phyloP scores from a whole-genome alignment of 1,140 invertebrate species.

The Bathynomus jamesi region DNA sequence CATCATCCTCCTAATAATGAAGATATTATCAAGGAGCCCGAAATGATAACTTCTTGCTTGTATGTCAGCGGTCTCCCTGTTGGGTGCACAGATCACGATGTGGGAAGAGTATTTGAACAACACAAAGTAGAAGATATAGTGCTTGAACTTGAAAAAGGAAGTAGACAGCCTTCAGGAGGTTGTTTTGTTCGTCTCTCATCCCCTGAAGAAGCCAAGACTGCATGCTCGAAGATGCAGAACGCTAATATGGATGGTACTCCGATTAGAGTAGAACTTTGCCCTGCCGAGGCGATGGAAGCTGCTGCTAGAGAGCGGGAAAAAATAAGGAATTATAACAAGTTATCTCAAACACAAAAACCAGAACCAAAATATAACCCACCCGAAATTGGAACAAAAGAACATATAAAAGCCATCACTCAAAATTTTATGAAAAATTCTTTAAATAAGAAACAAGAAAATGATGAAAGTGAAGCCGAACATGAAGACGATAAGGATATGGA shows the following conservation, averaged over 20 bases:
- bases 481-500: constrained; percentile 5
- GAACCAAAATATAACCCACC: background rate
- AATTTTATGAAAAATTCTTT: background rate
- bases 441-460: constrained; percentile 4
- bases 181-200: constrained; percentile 22
- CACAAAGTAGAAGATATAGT: constrained; percentile 29
- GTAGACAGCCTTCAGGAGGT: constrained; percentile 13
- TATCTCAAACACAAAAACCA: background rate
- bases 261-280: constrained; percentile 11
- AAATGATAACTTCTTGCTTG: constrained; percentile 12
- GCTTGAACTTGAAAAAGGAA: constrained; percentile 21
- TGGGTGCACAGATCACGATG: constrained; percentile 25
- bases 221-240: background rate
- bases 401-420: background rate
- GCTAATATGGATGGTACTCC: constrained; percentile 16
- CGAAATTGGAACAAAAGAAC: background rate
- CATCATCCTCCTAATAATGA: background rate
- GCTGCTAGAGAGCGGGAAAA: constrained; percentile 13
- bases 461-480: too few species aligned
- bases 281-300: constrained; percentile 7
- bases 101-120: constrained; percentile 19
- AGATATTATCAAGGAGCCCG: background rate
- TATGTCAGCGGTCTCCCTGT: constrained; percentile 22
- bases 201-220: constrained; percentile 19
- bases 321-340: background rate